phyloP scores from a whole-genome alignment of 1,140 invertebrate species.

The Zaprionus davidi region DNA sequence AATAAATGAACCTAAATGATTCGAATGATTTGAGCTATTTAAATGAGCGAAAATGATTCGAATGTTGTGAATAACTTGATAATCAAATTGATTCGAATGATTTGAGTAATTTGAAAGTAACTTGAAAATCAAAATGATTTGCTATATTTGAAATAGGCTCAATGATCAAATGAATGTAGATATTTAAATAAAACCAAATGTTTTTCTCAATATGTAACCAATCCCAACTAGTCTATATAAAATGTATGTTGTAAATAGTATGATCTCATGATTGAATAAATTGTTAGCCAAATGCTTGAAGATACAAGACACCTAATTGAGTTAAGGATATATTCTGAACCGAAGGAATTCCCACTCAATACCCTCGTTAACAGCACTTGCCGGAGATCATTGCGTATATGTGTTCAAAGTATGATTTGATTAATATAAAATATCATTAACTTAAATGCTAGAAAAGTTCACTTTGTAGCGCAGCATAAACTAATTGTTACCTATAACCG shows the following conservation, averaged over 20 bases:
- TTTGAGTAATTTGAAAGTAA: not conserved
- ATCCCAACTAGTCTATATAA: not conserved
- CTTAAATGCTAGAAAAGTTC: slow-evolving; percentile 67
- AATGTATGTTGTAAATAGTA: not conserved
- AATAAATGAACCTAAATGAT: slow-evolving; percentile 1
- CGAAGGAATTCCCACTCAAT: slow-evolving; percentile 19
- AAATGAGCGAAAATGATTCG: not conserved
- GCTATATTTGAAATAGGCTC: not conserved
- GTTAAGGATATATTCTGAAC: not conserved
- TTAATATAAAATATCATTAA: slow-evolving; percentile 24
- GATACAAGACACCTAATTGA: not conserved
- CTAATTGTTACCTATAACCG: slow-evolving; percentile 33
- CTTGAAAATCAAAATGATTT: not conserved
- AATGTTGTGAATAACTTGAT: not conserved
- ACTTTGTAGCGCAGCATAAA: slow-evolving; percentile 66
- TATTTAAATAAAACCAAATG: not conserved
- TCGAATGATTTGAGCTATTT: not conserved
- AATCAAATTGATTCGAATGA: not conserved
- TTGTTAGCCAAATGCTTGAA: not conserved
- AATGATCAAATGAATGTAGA: not conserved
- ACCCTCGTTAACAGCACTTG: slow-evolving; percentile 25
- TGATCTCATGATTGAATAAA: slow-evolving; percentile 22
- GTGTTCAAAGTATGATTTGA: slow-evolving; percentile 27
- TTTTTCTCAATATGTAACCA: not conserved
- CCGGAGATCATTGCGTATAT: slow-evolving; percentile 59